A percentile compares a stretch with the other conserved stretches of the same genome.
Evolutionary conservation across 1,140 invertebrate genomes (phyloP).

Genomic region (Aculops lycopersici): DNA sequence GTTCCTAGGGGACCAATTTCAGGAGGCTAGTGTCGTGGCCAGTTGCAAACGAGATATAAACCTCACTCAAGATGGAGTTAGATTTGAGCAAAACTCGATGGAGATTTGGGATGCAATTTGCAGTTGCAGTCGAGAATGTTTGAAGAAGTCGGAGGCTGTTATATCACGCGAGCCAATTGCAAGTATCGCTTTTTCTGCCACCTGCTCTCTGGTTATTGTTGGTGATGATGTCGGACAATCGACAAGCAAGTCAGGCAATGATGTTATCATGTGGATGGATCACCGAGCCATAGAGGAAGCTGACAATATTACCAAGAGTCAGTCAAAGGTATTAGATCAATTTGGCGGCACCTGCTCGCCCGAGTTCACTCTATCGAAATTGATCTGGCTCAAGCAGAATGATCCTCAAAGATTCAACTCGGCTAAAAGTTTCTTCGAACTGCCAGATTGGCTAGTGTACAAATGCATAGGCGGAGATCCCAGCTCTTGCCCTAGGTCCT

Average conservation of each 20-base stretch:
- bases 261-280: slow-evolving; percentile 89
- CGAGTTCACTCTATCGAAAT: slow-evolving; percentile 79
- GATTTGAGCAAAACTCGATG: slow-evolving; percentile 67
- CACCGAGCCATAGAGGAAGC: slow-evolving; percentile 55
- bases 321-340: slow-evolving; percentile 39
- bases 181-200: slow-evolving; percentile 67
- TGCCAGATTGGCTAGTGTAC: slow-evolving; percentile 78
- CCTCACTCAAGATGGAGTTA: slow-evolving; percentile 25
- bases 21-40: neutral
- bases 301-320: slow-evolving; percentile 36
- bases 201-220: slow-evolving; percentile 59
- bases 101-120: slow-evolving; percentile 50
- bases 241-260: slow-evolving; percentile 26
- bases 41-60: neutral
- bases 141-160: slow-evolving; percentile 2
- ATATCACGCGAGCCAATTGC: slow-evolving; percentile 4
- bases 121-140: slow-evolving; percentile 27
- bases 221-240: slow-evolving; percentile 17
- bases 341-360: slow-evolving; percentile 65
- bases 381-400: slow-evolving; percentile 56
- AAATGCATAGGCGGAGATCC: slow-evolving; percentile 16
- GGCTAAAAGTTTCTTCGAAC: slow-evolving; percentile 45
- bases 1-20: neutral
- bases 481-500: slow-evolving; percentile 25
- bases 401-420: slow-evolving; percentile 22